Evolutionary conservation across 2,113 vertebrate genomes (phyloP), one percentile per base, ranked within the genome.

Genomic region (Suncus etruscus): DNA sequence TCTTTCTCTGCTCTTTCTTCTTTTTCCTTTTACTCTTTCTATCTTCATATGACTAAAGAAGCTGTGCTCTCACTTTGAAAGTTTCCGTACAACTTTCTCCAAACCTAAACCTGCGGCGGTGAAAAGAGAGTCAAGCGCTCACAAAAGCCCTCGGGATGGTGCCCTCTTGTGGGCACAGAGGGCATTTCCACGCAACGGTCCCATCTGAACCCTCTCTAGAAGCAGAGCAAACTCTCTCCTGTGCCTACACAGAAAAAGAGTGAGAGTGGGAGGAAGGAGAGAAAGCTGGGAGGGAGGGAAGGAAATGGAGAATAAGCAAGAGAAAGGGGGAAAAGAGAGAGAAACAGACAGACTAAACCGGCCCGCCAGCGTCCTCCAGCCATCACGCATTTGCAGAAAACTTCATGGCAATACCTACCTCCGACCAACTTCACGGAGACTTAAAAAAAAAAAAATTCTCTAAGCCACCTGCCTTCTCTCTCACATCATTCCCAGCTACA

Each of bases 131-230:
- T 5, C 1, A 65, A 1, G 84, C 73, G 75, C 1, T 93, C n/a
- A 95, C 95, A 90, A 94, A 94, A 86, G 91, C 95, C 75, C 96
- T 66, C 29, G 8, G 97, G 97, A 98, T 96, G 97, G 97, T 98
- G 98, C 99, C 99, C 97, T 98, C 98, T 15, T 96, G 99, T 98
- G 99, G 98, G 97, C 97, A 95, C 45, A 93, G 2, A 66, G 87
- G 91, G 96, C 97, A 98, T 94, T 95, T 89, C 98, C 93, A 9
- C 94, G 96, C 86, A 78, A 93, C 68, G 22, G 91, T 86, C 90
- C 96, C 11, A 47, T 96, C 87, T 81, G 95, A 94, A n/a, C 61
- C 83, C 54, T 86, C 65, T 0, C 70, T 24, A 47, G 54, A 11
- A 61, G 58, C 58, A 20, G 58, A 51, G 39, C 72, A 77, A 74